Conservation (phyloP, 2,888 invertebrate genomes). For the Drepana falcataria region DNA sequence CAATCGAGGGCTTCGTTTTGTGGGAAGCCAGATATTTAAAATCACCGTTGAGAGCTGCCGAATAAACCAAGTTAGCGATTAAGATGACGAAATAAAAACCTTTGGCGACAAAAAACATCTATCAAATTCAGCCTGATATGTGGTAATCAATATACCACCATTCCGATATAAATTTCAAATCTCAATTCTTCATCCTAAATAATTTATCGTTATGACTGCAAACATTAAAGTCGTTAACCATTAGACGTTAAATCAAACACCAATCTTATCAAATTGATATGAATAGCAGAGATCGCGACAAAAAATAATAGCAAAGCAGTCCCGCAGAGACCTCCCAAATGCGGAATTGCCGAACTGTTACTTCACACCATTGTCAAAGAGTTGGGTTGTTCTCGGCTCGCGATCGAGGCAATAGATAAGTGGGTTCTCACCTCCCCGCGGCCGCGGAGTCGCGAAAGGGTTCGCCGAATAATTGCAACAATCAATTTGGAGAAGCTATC, state of each 20-base stretch:
- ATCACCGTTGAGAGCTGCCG: slow-evolving; percentile 13
- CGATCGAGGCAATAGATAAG: slow-evolving; percentile 68
- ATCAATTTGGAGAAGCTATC: slow-evolving; percentile 75
- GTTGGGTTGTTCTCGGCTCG: slow-evolving; percentile 43
- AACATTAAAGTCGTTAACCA: slow-evolving; percentile 43
- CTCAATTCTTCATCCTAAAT: slow-evolving; percentile 17
- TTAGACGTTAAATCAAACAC: slow-evolving; percentile 40
- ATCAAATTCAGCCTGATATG: background rate
- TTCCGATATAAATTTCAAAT: slow-evolving; percentile 3
- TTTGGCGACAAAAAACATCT: no score
- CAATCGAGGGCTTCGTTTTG: slow-evolving; percentile 55
- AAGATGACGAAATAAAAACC: no score
- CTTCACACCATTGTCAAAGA: slow-evolving; percentile 72
- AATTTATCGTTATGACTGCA: slow-evolving; percentile 23
- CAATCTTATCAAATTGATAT: slow-evolving; percentile 46
- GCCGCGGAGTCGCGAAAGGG: slow-evolving; percentile 67
- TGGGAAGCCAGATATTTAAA: slow-evolving; percentile 54
- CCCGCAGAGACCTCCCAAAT: slow-evolving; percentile 58
- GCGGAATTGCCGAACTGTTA: slow-evolving; percentile 42
- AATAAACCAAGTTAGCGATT: background rate
- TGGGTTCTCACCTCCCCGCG: slow-evolving; percentile 74
- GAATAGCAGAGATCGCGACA: slow-evolving; percentile 54
- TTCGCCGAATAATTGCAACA: slow-evolving; percentile 77
- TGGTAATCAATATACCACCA: slow-evolving; percentile 25
- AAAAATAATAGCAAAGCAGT: slow-evolving; percentile 58